These are phyloP conservation scores for Pterophyllum scalare DNA, from an alignment of 2,113 vertebrate species.

Conservation along the genomic window DNA sequence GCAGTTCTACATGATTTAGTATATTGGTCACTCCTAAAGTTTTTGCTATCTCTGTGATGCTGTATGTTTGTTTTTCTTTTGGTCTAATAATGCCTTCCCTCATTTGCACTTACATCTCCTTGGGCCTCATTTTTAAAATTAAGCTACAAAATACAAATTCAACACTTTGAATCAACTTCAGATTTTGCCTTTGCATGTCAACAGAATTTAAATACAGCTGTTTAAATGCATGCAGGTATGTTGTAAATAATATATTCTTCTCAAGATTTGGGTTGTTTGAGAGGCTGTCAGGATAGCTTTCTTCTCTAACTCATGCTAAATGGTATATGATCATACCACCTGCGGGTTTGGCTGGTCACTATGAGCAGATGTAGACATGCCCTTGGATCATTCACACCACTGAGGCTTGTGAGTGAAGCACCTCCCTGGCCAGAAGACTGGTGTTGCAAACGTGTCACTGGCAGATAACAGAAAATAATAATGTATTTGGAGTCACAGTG, in stretches of 20 bases:
- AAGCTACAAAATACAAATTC: too few relatives aligned
- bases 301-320: not conserved
- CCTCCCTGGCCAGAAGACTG: not conserved
- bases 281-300: not conserved
- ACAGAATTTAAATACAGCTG: not conserved
- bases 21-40: too few relatives aligned
- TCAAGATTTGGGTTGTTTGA: not conserved
- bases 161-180: too few relatives aligned
- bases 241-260: not conserved
- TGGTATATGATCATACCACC: not conserved
- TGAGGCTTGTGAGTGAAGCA: not conserved
- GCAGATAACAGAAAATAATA: slow-evolving; percentile 18
- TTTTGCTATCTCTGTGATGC: too few relatives aligned
- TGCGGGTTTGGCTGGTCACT: slow-evolving; percentile 3
- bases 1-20: too few relatives aligned
- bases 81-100: too few relatives aligned
- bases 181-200: not conserved
- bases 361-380: slow-evolving; percentile 7
- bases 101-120: too few relatives aligned
- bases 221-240: not conserved
- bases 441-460: slow-evolving; percentile 9
- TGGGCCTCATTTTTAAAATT: too few relatives aligned
- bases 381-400: not conserved
- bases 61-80: too few relatives aligned
- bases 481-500: not conserved